A percentile compares a stretch with the other conserved stretches of the same genome.
Evolutionary conservation across 2,113 vertebrate species (phyloP).

Genomic region (Menura novaehollandiae): DNA sequence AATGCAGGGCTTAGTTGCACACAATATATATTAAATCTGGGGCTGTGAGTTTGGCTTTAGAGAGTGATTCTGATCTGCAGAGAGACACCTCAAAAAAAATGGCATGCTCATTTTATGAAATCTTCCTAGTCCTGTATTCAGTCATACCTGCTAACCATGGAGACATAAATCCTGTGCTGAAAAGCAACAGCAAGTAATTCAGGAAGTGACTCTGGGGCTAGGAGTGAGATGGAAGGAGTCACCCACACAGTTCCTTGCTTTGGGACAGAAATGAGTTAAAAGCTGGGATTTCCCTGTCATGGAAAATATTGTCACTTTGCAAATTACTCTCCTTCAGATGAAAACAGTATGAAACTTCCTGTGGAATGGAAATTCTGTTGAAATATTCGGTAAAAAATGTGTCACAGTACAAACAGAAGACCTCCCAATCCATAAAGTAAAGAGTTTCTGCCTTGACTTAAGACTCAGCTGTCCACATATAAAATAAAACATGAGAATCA

Average conservation of each 20-base stretch:
- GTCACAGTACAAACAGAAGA: conserved; percentile 21
- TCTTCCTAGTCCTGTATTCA: not conserved
- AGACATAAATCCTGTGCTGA: not conserved
- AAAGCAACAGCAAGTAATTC: not conserved
- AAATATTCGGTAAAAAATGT: conserved; percentile 32
- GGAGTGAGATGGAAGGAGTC: not conserved
- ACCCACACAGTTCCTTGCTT: not conserved
- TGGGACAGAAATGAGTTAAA: conserved; percentile 23
- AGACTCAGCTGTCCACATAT: not conserved
- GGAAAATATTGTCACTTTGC: conserved; percentile 18
- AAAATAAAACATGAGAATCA: not conserved
- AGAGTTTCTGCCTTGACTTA: not conserved
- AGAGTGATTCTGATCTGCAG: not conserved
- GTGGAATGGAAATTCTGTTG: conserved; percentile 37
- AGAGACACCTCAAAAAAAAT: not conserved
- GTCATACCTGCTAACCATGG: not conserved
- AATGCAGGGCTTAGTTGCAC: not conserved
- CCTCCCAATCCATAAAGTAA: not conserved
- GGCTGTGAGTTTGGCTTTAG: not conserved
- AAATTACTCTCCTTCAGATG: not conserved
- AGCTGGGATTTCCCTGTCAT: not conserved
- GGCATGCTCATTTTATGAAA: not conserved
- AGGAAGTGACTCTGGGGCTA: not conserved
- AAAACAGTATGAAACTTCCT: conserved; percentile 20
- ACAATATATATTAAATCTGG: not conserved